Evolutionary conservation across 2,888 invertebrate genomes (phyloP).

Genomic region (Octodonta nipae): DNA sequence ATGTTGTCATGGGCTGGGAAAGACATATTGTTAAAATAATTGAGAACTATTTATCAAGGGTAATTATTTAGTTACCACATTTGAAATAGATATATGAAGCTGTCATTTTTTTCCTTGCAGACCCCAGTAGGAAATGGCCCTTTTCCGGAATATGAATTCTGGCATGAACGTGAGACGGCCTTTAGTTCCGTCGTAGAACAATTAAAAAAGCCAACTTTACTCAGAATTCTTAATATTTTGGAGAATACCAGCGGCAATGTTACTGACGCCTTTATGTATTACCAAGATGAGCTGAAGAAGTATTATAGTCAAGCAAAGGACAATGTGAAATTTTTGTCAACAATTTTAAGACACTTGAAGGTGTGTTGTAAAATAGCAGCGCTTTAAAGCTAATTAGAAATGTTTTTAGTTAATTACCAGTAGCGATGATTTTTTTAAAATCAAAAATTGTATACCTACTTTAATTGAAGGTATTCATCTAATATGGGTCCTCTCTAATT

Average conservation of each 20-base stretch:
- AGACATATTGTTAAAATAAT: slow-evolving; percentile 49
- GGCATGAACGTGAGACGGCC: slow-evolving; percentile 69
- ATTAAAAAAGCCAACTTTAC: slow-evolving; percentile 56
- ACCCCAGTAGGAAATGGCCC: slow-evolving; percentile 60
- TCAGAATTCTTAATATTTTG: slow-evolving; percentile 47
- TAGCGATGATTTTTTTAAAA: slow-evolving; percentile 52
- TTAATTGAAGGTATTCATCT: slow-evolving; percentile 74
- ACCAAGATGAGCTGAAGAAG: slow-evolving; percentile 48
- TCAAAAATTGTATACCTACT: slow-evolving; percentile 59
- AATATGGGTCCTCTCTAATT: slow-evolving; percentile 81
- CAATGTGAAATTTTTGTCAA: slow-evolving; percentile 64
- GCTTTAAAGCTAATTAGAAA: neutral
- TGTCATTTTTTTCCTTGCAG: slow-evolving; percentile 27
- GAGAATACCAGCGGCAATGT: slow-evolving; percentile 37
- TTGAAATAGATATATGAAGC: neutral
- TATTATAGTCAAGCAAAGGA: slow-evolving; percentile 61
- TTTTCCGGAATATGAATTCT: slow-evolving; percentile 72
- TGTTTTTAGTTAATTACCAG: slow-evolving; percentile 27
- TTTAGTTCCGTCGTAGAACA: slow-evolving; percentile 70
- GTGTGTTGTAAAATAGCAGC: slow-evolving; percentile 31
- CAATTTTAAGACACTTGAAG: slow-evolving; percentile 60
- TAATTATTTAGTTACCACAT: slow-evolving; percentile 18
- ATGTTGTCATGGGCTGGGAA: slow-evolving; percentile 50
- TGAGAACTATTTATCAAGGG: slow-evolving; percentile 41
- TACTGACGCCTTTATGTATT: slow-evolving; percentile 45